Evolutionary conservation across 2,888 invertebrate species (phyloP).

Genomic region (Ernsta delagoae): DNA sequence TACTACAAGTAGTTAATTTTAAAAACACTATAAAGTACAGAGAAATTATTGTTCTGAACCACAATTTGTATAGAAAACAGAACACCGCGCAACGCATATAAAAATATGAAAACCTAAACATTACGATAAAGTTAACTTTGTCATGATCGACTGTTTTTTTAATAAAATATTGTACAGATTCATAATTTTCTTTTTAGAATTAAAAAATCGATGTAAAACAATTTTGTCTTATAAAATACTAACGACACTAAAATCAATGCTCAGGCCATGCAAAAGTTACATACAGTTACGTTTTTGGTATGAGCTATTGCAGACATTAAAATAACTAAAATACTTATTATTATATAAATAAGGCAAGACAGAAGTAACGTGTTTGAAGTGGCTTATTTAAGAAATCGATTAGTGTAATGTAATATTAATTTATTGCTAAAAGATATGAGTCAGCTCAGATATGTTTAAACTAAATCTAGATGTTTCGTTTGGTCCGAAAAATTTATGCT

Average conservation of each 20-base stretch:
- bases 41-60: neutral
- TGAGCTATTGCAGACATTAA: no score
- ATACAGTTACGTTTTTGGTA: no score
- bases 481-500: conserved; percentile 64
- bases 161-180: no score
- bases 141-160: neutral
- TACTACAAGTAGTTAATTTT: neutral
- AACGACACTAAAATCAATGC: no score
- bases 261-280: no score
- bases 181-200: neutral
- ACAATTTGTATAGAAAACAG: neutral
- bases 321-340: no score
- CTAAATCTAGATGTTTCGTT: conserved; percentile 61
- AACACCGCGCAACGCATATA: neutral
- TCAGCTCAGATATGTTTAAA: conserved; percentile 74
- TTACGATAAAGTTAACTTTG: neutral
- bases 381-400: neutral
- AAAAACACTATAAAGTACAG: no score
- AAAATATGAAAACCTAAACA: conserved; percentile 3
- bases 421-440: conserved; percentile 80
- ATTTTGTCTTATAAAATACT: neutral
- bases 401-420: conserved; percentile 31
- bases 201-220: neutral
- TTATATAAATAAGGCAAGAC: no score
- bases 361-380: no score